Percentiles rank a stretch among this genome's conserved stretches.
Evolutionary conservation across 2,888 invertebrate genomes (phyloP).

Genomic region (Andrena minutula): DNA sequence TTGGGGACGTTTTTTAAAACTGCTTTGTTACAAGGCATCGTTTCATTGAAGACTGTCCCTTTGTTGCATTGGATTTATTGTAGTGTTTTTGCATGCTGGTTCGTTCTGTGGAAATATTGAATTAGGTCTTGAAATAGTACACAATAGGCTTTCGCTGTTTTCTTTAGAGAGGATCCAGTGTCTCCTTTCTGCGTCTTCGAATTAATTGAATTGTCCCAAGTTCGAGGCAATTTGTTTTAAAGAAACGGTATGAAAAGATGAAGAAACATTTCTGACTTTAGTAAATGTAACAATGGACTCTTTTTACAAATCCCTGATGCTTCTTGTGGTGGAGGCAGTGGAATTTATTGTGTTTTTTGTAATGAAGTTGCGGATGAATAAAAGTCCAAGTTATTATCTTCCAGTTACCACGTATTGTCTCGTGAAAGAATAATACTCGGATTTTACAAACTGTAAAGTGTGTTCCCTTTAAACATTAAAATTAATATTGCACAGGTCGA

Average conservation of each 20-base stretch:
- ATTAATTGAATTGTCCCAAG: background rate
- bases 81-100: background rate
- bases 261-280: background rate
- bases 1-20: background rate
- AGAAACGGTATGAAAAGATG: background rate
- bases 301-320: background rate
- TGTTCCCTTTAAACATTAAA: no score
- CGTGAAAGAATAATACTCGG: no score
- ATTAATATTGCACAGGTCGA: no score
- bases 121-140: background rate
- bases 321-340: background rate
- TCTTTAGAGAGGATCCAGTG: background rate
- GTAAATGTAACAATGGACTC: no score
- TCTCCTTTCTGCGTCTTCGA: background rate
- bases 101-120: background rate
- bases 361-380: background rate
- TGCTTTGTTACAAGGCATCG: slow-evolving; percentile 9
- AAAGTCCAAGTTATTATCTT: background rate
- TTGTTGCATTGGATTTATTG: no score
- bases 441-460: no score
- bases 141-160: background rate
- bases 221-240: background rate
- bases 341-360: background rate
- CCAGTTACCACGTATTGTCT: background rate
- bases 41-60: background rate